Percentiles rank a stretch among this genome's conserved stretches.
These are phyloP conservation scores for Passer domesticus DNA, from an alignment of 2,113 vertebrate genomes.

Conservation along the genomic window DNA sequence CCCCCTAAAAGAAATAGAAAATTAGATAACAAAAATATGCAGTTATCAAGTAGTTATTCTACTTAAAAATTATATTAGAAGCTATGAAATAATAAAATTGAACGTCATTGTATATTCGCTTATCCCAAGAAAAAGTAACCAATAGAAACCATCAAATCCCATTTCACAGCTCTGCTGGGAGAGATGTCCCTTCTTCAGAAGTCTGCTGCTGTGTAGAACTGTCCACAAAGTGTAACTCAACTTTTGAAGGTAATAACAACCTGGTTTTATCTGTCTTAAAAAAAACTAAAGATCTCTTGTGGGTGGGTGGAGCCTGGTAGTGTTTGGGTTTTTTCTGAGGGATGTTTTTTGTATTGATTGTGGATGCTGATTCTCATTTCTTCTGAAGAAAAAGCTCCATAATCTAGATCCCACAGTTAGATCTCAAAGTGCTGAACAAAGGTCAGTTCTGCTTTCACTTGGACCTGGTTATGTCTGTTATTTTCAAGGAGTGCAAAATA, in stretches of 20 bases:
- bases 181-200: neutral
- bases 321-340: neutral
- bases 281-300: rapidly evolving
- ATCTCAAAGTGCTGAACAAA: neutral
- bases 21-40: neutral
- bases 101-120: neutral
- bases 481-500: neutral
- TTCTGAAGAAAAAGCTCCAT: neutral
- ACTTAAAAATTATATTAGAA: neutral
- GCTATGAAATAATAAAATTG: neutral
- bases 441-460: neutral
- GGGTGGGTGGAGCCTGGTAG: rapidly evolving
- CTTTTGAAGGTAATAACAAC: neutral
- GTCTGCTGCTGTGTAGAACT: neutral
- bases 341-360: neutral
- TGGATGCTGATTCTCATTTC: neutral
- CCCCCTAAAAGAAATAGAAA: neutral
- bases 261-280: neutral
- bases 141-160: neutral
- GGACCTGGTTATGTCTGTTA: neutral
- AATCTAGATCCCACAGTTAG: neutral
- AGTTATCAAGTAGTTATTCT: neutral
- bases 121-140: neutral
- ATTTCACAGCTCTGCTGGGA: neutral
- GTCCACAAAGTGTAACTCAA: neutral